Base-by-base conservation (phyloP, 1,140 invertebrate genomes). In the Drosophila seguyi region DNA sequence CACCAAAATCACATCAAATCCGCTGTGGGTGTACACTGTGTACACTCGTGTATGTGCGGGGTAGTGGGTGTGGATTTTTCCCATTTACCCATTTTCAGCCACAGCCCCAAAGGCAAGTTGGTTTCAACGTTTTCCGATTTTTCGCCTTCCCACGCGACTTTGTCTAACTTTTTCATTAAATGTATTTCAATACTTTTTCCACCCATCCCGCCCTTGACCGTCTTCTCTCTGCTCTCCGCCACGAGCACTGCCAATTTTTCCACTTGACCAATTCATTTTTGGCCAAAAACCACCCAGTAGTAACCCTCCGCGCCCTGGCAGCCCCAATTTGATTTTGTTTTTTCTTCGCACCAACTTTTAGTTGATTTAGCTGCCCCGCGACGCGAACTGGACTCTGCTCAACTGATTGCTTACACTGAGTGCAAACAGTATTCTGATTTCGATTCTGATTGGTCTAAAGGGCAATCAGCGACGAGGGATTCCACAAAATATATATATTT, bases 191-290 rank as follows among this genome's bases (percentile, higher is more conserved):
- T 88, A 88, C 84, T 90, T 90, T 88, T 77, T 45, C 45, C 27
- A 53, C 47, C 18, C 44, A 38, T 1, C 20, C 41, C 6, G 11
- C 22, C 18, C 14, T 47, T 27, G 45, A 41, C 42, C 41, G 41
- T 27, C 22, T 25, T 47, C 53, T 29, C 66, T 36, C 34, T 38
- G 52, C 34, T 34, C 27, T 25, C 50, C 47, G 47, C 69, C 66
- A 56, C 47, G 50, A 41, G 50, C 81, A 52, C 73, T 88, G 83
- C 71, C 77, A 88, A 90, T 90, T 88, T 88, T 88, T 90, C 85
- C 85, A 88, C 85, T 88, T 88, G 85, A 88, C 85, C 85, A 88
- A 88, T 90, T 88, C 85, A 88, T 88, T 88, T 88, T 84, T 76
- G 44, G 74, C 58, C 31, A 25, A 60, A 56, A 55, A 22, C 47